A percentile compares a stretch with the other conserved stretches of the same genome.
Conservation (phyloP, 1,140 invertebrate species). For the Lordiphosa collinella region DNA sequence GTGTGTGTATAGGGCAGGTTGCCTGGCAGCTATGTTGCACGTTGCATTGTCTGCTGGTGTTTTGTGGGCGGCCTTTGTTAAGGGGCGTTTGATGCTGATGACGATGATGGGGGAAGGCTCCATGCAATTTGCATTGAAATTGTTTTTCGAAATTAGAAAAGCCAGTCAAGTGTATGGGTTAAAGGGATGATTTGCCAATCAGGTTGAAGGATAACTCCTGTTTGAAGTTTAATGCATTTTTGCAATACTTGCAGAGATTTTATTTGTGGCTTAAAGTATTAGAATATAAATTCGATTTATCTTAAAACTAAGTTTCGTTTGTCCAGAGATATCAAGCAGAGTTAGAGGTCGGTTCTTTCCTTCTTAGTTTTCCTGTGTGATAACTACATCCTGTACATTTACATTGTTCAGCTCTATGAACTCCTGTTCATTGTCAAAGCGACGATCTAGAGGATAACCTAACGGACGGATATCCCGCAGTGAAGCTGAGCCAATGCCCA, state of each 20-base stretch:
- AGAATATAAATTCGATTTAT: neutral
- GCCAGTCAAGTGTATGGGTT: constrained; percentile 45
- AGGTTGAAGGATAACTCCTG: constrained; percentile 5
- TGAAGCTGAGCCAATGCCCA: constrained; percentile 43
- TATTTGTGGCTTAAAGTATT: constrained; percentile 31
- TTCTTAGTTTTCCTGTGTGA: constrained; percentile 63
- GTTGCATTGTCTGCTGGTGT: constrained; percentile 60
- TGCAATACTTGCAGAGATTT: constrained; percentile 53
- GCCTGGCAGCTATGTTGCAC: constrained; percentile 61
- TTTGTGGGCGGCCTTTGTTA: constrained; percentile 57
- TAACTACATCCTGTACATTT: constrained; percentile 66
- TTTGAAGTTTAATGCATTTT: constrained; percentile 41
- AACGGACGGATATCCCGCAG: constrained; percentile 52
- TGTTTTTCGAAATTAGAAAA: constrained; percentile 71
- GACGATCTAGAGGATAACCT: constrained; percentile 80
- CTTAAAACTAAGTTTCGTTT: constrained; percentile 22
- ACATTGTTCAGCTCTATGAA: constrained; percentile 67
- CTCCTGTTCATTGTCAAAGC: constrained; percentile 56
- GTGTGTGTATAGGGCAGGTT: constrained; percentile 42
- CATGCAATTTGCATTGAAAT: constrained; percentile 72
- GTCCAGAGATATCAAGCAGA: neutral
- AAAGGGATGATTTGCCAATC: neutral
- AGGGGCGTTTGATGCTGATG: constrained; percentile 22
- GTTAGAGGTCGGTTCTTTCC: neutral
- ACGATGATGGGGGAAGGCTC: neutral